A percentile compares a stretch with the other conserved stretches of the same genome.
phyloP scores from a whole-genome alignment of 2,888 invertebrate species.

The Euclidia mi region DNA sequence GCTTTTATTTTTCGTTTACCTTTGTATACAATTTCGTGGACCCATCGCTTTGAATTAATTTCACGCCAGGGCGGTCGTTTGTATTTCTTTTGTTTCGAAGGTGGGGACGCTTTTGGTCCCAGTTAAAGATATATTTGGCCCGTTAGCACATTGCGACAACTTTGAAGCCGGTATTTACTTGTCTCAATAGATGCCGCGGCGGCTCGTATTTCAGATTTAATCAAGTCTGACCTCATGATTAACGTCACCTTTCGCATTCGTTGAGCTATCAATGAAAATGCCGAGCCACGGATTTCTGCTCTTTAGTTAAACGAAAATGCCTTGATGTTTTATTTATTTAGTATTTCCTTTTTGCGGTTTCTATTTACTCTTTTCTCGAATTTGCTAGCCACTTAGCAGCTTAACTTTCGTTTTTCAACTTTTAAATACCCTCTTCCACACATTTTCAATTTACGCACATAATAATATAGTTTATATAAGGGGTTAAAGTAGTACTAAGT shows the following conservation, averaged over 20 bases:
- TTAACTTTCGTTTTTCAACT: too few relatives aligned
- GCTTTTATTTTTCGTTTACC: conserved; percentile 83
- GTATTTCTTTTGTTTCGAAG: conserved; percentile 84
- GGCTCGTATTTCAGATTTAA: conserved; percentile 85
- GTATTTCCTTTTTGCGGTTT: background rate
- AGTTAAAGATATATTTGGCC: conserved; percentile 82
- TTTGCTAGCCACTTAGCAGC: too few relatives aligned
- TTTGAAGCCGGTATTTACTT: conserved; percentile 81
- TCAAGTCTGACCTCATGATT: conserved; percentile 84
- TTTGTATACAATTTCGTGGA: conserved; percentile 83
- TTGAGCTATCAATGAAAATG: conserved; percentile 72
- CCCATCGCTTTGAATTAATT: conserved; percentile 86
- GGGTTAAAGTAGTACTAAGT: too few relatives aligned
- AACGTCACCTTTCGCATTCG: conserved; percentile 79
- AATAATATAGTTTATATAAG: too few relatives aligned
- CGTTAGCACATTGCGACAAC: conserved; percentile 85
- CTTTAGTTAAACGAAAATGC: conserved; percentile 61
- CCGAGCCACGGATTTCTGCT: conserved; percentile 62
- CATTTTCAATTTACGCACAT: too few relatives aligned
- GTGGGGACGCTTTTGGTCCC: conserved; percentile 74
- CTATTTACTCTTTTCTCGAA: too few relatives aligned
- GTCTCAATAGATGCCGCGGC: conserved; percentile 80
- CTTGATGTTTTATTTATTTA: conserved; percentile 25
- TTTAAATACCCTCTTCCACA: too few relatives aligned
- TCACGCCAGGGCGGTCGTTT: conserved; percentile 81